Evolutionary conservation across 1,140 invertebrate species (phyloP).

Genomic region (Tetramorium simillimum): DNA sequence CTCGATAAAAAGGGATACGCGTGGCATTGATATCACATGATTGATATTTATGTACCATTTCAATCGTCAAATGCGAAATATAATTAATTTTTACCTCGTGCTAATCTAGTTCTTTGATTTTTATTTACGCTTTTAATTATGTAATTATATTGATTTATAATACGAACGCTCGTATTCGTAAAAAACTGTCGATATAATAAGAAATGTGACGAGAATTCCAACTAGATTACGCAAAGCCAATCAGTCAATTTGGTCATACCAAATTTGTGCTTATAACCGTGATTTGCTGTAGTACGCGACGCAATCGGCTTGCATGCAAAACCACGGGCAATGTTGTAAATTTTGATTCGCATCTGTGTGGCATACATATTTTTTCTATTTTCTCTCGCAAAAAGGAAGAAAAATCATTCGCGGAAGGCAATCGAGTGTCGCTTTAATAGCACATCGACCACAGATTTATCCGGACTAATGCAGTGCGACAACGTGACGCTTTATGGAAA

Average conservation of each 20-base stretch:
- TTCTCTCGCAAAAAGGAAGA: not conserved
- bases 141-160: not conserved
- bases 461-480: constrained; percentile 55
- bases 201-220: not conserved
- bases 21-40: not conserved
- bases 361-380: constrained; percentile 12
- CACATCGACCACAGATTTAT: constrained; percentile 35
- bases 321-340: constrained; percentile 16
- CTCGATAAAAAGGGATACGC: not conserved
- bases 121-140: not conserved
- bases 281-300: not conserved
- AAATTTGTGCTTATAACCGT: not conserved
- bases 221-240: not conserved
- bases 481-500: constrained; percentile 60
- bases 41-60: not conserved
- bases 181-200: not conserved
- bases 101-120: not conserved
- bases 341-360: not conserved
- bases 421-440: constrained; percentile 13
- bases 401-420: constrained; percentile 25
- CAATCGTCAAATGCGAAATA: not conserved
- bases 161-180: not conserved
- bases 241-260: not conserved
- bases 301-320: not conserved
- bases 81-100: not conserved